Base-by-base conservation (phyloP, 1,140 invertebrate genomes). In the Drosophila oshimai region DNA sequence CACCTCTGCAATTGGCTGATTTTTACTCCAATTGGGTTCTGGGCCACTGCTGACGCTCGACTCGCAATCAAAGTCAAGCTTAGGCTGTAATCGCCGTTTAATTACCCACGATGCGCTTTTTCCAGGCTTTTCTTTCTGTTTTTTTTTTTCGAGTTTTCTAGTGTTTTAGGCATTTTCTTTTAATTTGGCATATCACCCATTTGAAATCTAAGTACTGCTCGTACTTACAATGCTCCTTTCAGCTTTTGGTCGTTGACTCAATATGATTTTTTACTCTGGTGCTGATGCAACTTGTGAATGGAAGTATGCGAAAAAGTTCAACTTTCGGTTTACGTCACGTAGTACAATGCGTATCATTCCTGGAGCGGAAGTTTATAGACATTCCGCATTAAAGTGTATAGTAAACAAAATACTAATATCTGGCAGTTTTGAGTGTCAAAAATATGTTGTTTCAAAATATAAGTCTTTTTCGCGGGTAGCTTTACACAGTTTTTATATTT, bases 1-100 rank as follows among this genome's bases (percentile, higher is more conserved):
- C 47, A 69, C 29, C 47, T 46, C 12, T 67, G 47, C 37, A 50
- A 24, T 69, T 70, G 67, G 64, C 29, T 34, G 62, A 53, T 51
- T 65, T 44, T 46, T 29, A 67, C 61, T 41, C 51, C 67, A 70
- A 71, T 58, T 71, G 67, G 67, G 67, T 71, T 71, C 64, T 71
- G 67, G 67, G 67, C 64, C 67, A 71, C 24, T 70, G 50, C 65
- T 70, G 65, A 69, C 65, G 51, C 51, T 44, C 64, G 34, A 55
- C 10, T 50, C 13, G 28, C 53, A 17, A 58, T 28, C 49, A 22
- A 37, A 70, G 64, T 71, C 64, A 70, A 69, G 29, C 20, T 55
- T 50, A 57, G 15, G 1, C 12, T 12, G 20, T 65, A 65, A 65
- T 50, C 31, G 26, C 33, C 7, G 5, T 29, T 15, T 20, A 18